phyloP scores from a whole-genome alignment of 53 echinoderm and acorn worm species.

The Holothuria leucospilota region DNA sequence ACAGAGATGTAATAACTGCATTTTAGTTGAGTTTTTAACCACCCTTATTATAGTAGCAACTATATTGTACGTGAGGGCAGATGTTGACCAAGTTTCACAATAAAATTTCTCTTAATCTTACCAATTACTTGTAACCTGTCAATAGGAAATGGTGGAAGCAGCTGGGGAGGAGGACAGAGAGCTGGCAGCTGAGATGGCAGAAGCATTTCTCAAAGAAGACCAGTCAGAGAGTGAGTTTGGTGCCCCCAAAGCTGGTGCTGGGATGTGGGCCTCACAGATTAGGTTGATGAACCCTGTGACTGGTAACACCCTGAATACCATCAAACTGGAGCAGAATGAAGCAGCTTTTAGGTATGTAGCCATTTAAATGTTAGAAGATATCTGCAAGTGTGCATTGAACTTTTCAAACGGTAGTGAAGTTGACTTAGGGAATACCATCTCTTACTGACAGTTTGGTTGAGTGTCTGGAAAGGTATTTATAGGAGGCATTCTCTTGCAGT shows the following conservation, averaged over 20 bases:
- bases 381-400: background rate
- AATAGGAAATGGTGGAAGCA: slow-evolving; percentile 99
- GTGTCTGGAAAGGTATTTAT: background rate
- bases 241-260: slow-evolving; percentile 96
- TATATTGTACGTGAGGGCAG: no score
- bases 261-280: slow-evolving; percentile 98
- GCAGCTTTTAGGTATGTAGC: slow-evolving; percentile 87
- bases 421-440: background rate
- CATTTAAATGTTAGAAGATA: background rate
- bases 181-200: slow-evolving; percentile 99
- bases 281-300: slow-evolving; percentile 84
- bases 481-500: background rate
- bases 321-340: slow-evolving; percentile 96
- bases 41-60: no score
- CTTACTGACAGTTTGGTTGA: background rate
- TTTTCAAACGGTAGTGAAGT: no score
- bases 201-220: slow-evolving; percentile 96
- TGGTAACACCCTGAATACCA: slow-evolving; percentile 79
- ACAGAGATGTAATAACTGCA: no score
- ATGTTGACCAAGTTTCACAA: no score
- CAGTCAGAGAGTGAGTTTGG: slow-evolving; percentile 89
- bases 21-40: no score
- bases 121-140: background rate
- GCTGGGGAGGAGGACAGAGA: slow-evolving; percentile 98
- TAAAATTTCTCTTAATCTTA: no score